These are phyloP conservation scores for Anas acuta DNA, from an alignment of 2,797 vertebrate genomes.

Conservation along the genomic window DNA sequence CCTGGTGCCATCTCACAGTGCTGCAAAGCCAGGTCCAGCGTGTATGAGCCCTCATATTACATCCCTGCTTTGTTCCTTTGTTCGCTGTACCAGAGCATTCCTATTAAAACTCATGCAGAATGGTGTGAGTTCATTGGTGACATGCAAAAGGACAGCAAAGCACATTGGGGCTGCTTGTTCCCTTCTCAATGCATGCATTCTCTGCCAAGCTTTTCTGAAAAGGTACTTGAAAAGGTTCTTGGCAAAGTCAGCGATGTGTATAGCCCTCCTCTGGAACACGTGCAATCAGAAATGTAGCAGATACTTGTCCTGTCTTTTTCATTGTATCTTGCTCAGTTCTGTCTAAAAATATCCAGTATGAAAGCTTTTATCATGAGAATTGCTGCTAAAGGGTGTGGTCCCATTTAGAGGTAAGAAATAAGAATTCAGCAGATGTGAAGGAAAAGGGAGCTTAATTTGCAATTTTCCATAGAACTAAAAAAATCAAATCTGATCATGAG, in stretches of 20 bases:
- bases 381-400: background rate
- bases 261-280: background rate
- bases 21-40: background rate
- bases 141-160: background rate
- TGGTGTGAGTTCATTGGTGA: background rate
- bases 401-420: background rate
- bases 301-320: background rate
- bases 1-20: background rate
- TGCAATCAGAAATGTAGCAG: background rate
- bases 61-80: background rate
- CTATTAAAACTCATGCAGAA: background rate
- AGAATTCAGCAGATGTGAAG: background rate
- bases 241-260: background rate
- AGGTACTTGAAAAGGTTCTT: background rate
- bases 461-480: background rate
- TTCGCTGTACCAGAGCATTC: background rate
- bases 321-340: background rate
- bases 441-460: background rate
- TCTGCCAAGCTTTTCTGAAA: background rate
- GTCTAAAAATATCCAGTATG: background rate
- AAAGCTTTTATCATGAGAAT: background rate
- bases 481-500: background rate
- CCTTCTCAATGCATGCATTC: background rate
- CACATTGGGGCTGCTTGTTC: background rate
- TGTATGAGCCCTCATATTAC: accelerated